Evolutionary conservation across 2,797 vertebrate genomes (phyloP).

Genomic region (Pseudochromis fuscus): DNA sequence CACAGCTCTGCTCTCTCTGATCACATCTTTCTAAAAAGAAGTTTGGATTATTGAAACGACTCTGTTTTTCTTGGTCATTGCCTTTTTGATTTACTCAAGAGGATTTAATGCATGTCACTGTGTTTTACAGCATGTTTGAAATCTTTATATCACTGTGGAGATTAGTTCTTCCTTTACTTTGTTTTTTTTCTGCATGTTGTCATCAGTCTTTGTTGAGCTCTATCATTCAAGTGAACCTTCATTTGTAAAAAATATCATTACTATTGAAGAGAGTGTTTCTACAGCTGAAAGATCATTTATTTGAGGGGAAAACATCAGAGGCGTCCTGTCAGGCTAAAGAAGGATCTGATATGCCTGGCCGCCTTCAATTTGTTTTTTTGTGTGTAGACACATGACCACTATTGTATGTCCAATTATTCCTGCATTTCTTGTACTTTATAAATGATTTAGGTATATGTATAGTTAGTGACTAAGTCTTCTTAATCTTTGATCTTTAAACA

Average conservation of each 20-base stretch:
- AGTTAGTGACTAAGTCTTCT: neutral
- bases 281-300: no score
- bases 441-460: neutral
- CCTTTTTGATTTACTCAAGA: neutral
- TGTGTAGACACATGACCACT: no score
- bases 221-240: no score
- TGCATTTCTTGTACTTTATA: neutral
- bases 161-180: no score
- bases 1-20: constrained; percentile 17
- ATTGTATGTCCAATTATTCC: neutral
- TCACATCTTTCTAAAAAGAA: neutral
- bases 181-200: neutral
- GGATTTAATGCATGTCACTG: neutral
- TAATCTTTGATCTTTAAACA: neutral
- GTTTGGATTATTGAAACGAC: neutral
- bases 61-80: neutral
- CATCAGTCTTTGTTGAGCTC: neutral
- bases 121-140: neutral
- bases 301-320: no score
- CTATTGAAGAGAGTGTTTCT: no score
- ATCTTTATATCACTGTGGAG: no score
- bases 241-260: no score
- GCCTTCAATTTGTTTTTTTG: no score
- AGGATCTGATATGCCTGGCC: no score
- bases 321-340: no score